phyloP scores from a whole-genome alignment of 2,797 vertebrate species.

The Hyperoplus immaculatus region DNA sequence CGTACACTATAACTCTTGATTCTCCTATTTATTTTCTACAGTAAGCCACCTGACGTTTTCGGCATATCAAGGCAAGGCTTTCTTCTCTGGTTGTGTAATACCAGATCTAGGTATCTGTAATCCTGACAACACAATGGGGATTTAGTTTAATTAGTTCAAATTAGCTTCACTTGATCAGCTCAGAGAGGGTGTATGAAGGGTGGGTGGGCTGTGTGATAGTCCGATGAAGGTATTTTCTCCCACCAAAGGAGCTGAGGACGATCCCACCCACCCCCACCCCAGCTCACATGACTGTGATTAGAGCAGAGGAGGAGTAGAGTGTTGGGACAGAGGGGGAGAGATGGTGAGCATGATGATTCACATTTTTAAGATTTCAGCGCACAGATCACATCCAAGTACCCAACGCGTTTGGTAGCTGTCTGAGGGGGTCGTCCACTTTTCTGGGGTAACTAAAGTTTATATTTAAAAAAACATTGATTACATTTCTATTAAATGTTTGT shows the following conservation, averaged over 20 bases:
- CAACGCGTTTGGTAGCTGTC: constrained; percentile 19
- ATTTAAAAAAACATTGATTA: neutral
- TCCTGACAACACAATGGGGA: constrained; percentile 46
- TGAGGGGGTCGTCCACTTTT: constrained; percentile 23
- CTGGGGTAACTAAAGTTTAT: constrained; percentile 67
- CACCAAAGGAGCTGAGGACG: constrained; percentile 50
- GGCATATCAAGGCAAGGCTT: neutral
- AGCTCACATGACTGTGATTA: constrained; percentile 86
- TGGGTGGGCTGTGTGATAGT: constrained; percentile 55
- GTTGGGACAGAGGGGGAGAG: constrained; percentile 46
- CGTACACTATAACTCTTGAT: neutral
- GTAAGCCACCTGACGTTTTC: neutral
- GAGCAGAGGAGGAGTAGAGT: constrained; percentile 59
- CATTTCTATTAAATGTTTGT: constrained; percentile 12
- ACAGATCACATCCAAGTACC: constrained; percentile 35
- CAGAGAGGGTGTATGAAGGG: constrained; percentile 18
- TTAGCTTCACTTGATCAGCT: constrained; percentile 49
- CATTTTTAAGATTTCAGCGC: constrained; percentile 40
- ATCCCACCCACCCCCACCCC: constrained; percentile 36
- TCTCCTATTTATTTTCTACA: neutral
- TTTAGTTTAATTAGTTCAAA: constrained; percentile 64
- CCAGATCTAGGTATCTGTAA: constrained; percentile 34
- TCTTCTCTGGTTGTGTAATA: constrained; percentile 34
- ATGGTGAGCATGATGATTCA: constrained; percentile 44
- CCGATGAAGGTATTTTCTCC: constrained; percentile 45